Evolutionary conservation across 2,113 vertebrate genomes (phyloP).

Genomic region (Dipodomys spectabilis): DNA sequence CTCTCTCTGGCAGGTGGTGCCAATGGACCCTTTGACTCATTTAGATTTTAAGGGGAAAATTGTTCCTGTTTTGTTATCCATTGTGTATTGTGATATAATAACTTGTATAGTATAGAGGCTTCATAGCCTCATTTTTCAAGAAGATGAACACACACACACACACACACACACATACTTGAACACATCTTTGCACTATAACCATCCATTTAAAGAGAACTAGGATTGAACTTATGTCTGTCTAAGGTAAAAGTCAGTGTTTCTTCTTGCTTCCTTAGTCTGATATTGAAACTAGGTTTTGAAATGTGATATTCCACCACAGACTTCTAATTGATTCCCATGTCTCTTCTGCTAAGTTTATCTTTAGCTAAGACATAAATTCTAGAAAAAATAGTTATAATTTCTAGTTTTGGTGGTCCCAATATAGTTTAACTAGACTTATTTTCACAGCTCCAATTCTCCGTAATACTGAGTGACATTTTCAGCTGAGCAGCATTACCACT

Average conservation of each 20-base stretch:
- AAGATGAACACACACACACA: too few relatives aligned
- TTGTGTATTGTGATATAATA: neutral
- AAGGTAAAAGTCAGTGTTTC: neutral
- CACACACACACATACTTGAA: too few relatives aligned
- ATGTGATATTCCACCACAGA: neutral
- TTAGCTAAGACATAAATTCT: neutral
- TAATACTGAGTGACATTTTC: neutral
- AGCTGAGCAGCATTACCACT: neutral
- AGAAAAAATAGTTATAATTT: neutral
- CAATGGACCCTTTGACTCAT: neutral
- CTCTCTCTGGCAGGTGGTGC: neutral
- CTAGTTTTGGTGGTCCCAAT: neutral
- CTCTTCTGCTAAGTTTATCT: neutral
- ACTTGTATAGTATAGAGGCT: neutral
- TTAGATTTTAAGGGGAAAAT: neutral
- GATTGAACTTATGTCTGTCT: neutral
- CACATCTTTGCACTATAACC: neutral
- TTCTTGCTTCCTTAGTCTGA: neutral
- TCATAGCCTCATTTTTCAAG: neutral
- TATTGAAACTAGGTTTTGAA: conserved; percentile 11
- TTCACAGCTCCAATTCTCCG: neutral
- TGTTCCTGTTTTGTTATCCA: neutral
- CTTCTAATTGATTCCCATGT: neutral
- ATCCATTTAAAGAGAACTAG: neutral
- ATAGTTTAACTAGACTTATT: neutral